Evolutionary conservation across 1,140 invertebrate genomes (phyloP), one percentile per base, ranked within the genome.

Genomic region (Phthorimaea operculella): DNA sequence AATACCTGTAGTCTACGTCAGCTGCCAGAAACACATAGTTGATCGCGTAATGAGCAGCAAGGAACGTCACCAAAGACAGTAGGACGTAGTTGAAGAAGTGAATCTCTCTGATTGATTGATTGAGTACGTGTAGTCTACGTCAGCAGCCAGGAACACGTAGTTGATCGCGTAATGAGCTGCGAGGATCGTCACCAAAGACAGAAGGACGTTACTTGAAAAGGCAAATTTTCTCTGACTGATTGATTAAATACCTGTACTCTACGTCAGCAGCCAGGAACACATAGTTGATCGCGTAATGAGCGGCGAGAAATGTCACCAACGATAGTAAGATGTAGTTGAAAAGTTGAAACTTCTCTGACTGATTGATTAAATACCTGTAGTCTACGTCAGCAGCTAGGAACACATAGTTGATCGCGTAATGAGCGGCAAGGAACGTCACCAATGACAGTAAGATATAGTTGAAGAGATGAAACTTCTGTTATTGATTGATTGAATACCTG

Each of bases 11-110:
- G 0, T 59, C 51, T 21, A 76, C 72, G 17, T 85, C 74, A 0
- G 58, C 76, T 0, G 82, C 79, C 9, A 77, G 63, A 54, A 83
- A 83, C 18, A 83, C 70, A 55, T 77, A 85, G 60, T 80, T 83
- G 55, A 64, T 68, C 18, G 59, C 70, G 59, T 85, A 79, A 16
- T 72, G 50, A 0, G 75, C 68, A 6, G 72, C 64, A 21, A 61
- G 58, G 52, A 68, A 70, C 4, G 68, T 62, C 3, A 68, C 59
- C n/a, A 83, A 11, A 4, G 70, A 62, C 21, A 80, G 63, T 59
- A 76, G 59, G 0, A 64, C 10, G 39, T 78, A 83, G 59, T 70
- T 77, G 33, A 60, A 8, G 15, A 80, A 16, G 58, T 85, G 81
- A 56, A 73, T 79, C 57, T 52, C 57, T 1, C 64, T 53, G 57